phyloP scores from a whole-genome alignment of 2,113 vertebrate species.

The Potamarius usumacintae region DNA sequence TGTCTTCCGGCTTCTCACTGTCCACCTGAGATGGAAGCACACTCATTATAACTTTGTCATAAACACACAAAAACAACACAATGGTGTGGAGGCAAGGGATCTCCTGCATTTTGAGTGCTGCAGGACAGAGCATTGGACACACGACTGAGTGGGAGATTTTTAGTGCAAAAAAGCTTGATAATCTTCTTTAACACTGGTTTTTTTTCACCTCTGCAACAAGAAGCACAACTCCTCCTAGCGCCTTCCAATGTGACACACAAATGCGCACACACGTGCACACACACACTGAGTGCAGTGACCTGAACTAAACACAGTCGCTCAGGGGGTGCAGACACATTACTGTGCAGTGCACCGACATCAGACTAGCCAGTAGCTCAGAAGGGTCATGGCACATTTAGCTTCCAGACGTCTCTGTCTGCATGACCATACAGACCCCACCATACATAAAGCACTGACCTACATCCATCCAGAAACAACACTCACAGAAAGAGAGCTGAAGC shows the following conservation, averaged over 20 bases:
- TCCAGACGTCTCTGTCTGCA: conserved; percentile 40
- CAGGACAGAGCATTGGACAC: neutral
- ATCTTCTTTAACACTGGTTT: conserved; percentile 13
- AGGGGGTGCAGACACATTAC: conserved; percentile 50
- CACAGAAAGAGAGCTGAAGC: neutral
- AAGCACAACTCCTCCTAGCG: conserved; percentile 43
- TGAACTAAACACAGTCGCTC: conserved; percentile 57
- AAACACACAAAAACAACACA: conserved; percentile 18
- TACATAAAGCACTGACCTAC: conserved; percentile 6
- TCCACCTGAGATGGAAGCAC: conserved; percentile 79
- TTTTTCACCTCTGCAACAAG: conserved; percentile 44
- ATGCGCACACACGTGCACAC: neutral
- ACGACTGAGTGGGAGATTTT: conserved; percentile 17
- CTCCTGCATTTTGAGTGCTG: conserved; percentile 21
- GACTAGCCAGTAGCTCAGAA: conserved; percentile 46
- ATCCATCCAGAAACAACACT: conserved; percentile 16
- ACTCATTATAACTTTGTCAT: conserved; percentile 4
- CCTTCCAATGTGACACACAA: neutral
- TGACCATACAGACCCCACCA: conserved; percentile 24
- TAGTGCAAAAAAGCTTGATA: conserved; percentile 20
- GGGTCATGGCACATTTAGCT: conserved; percentile 54
- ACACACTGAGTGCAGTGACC: conserved; percentile 62
- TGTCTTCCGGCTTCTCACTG: conserved; percentile 84
- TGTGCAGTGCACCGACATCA: conserved; percentile 43
- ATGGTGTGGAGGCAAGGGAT: conserved; percentile 6